phyloP scores from a whole-genome alignment of 2,888 invertebrate genomes.

The Andrena bicolor region DNA sequence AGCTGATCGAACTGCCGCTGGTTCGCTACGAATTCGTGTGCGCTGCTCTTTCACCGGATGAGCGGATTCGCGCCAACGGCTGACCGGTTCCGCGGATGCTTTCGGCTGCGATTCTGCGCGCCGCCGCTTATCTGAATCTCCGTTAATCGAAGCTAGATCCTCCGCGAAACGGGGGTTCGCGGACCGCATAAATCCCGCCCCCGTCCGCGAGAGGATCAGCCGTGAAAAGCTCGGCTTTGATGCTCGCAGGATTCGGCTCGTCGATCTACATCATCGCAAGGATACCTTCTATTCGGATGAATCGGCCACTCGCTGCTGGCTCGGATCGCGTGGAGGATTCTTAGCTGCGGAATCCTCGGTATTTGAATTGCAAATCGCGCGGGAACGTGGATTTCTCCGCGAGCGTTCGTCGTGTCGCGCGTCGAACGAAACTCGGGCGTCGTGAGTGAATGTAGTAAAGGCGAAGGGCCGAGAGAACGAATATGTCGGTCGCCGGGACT shows the following conservation, averaged over 20 bases:
- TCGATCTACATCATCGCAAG: not conserved
- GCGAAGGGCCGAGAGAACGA: conserved; percentile 11
- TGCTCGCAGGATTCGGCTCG: not conserved
- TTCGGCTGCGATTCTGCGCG: not conserved
- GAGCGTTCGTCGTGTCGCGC: conserved; percentile 16
- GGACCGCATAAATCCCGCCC: not conserved
- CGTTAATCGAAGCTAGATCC: conserved; percentile 15
- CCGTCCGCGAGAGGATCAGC: not conserved
- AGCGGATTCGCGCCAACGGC: conserved; percentile 5
- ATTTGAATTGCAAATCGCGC: conserved; percentile 56
- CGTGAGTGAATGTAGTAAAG: conserved; percentile 3
- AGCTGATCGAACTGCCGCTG: conserved; percentile 43
- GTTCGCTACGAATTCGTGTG: conserved; percentile 37
- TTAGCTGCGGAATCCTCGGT: conserved; percentile 10
- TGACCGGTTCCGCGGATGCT: conserved; percentile 3
- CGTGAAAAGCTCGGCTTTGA: not conserved
- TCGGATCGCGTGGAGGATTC: conserved; percentile 19
- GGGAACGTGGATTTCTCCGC: conserved; percentile 40
- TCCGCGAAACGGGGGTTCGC: too few species aligned
- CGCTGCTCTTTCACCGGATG: conserved; percentile 16
- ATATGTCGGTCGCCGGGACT: conserved; percentile 71
- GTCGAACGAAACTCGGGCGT: conserved; percentile 50
- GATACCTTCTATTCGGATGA: not conserved
- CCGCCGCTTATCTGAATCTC: not conserved
- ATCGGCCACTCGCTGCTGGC: conserved; percentile 19